Evolutionary conservation across 2,113 vertebrate species (phyloP).

Genomic region (Lathamus discolor): DNA sequence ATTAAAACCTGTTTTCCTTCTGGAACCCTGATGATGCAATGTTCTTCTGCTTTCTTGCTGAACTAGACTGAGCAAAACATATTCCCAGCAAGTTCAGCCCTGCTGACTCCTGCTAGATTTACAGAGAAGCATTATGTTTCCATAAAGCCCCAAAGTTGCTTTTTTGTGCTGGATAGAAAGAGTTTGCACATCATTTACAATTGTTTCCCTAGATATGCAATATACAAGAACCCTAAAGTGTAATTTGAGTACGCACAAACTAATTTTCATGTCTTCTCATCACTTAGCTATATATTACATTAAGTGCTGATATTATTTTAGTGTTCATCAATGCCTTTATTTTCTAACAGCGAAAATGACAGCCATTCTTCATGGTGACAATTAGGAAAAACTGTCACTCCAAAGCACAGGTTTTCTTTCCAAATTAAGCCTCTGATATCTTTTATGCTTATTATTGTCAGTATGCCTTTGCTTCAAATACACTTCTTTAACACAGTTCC

Average conservation of each 20-base stretch:
- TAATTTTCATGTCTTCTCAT: slow-evolving; percentile 42
- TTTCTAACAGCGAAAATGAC: slow-evolving; percentile 33
- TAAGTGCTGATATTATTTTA: slow-evolving; percentile 48
- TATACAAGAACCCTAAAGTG: slow-evolving; percentile 8
- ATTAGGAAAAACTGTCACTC: neutral
- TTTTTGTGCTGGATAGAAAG: neutral
- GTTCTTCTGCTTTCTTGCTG: neutral
- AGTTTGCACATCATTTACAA: slow-evolving; percentile 19
- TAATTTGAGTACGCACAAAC: slow-evolving; percentile 28
- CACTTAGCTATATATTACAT: slow-evolving; percentile 21
- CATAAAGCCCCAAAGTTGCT: neutral
- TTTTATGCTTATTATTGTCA: neutral
- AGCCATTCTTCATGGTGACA: slow-evolving; percentile 13
- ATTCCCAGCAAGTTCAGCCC: slow-evolving; percentile 34
- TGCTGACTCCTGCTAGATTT: slow-evolving; percentile 12
- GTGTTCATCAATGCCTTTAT: neutral
- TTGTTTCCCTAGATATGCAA: slow-evolving; percentile 12
- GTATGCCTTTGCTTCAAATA: neutral
- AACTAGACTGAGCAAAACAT: neutral
- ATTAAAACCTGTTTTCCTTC: neutral
- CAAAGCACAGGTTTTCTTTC: slow-evolving; percentile 22
- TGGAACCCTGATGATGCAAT: neutral
- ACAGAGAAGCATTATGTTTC: neutral
- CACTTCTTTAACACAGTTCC: neutral
- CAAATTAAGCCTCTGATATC: slow-evolving; percentile 1